Conservation (phyloP, 2,888 invertebrate species). For the Sinopyrophorus schimmeli region DNA sequence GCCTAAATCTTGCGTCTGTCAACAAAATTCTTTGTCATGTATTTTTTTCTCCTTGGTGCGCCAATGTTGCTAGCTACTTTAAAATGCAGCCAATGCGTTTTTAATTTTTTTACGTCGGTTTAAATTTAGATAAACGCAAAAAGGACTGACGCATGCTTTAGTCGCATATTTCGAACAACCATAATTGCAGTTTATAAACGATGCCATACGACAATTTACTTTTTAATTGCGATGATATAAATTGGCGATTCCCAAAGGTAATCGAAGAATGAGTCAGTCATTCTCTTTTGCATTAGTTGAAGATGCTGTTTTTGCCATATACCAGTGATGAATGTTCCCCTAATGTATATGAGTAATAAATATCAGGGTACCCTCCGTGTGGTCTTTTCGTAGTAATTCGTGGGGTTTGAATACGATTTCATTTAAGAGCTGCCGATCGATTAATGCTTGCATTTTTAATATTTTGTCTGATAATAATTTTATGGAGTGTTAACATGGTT, state of each 20-base stretch:
- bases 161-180: too few species aligned
- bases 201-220: too few species aligned
- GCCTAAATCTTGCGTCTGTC: slow-evolving; percentile 19
- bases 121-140: too few species aligned
- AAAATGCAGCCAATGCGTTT: slow-evolving; percentile 20
- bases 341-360: slow-evolving; percentile 52
- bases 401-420: slow-evolving; percentile 41
- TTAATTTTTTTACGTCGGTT: too few species aligned
- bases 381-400: slow-evolving; percentile 33
- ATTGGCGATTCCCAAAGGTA: slow-evolving; percentile 32
- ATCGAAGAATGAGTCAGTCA: slow-evolving; percentile 28
- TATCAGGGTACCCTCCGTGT: slow-evolving; percentile 41
- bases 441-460: slow-evolving; percentile 51
- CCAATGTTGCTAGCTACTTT: slow-evolving; percentile 10
- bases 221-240: too few species aligned
- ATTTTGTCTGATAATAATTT: slow-evolving; percentile 44
- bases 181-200: too few species aligned
- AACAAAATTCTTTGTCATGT: slow-evolving; percentile 10
- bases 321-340: slow-evolving; percentile 49
- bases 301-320: slow-evolving; percentile 40
- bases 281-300: slow-evolving; percentile 29
- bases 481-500: slow-evolving; percentile 50
- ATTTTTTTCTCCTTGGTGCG: too few species aligned
- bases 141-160: too few species aligned
- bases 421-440: slow-evolving; percentile 50